phyloP scores from a whole-genome alignment of 30 jellyfish, hydroid and myxozoan genomes.

The Clytia hemisphaerica region DNA sequence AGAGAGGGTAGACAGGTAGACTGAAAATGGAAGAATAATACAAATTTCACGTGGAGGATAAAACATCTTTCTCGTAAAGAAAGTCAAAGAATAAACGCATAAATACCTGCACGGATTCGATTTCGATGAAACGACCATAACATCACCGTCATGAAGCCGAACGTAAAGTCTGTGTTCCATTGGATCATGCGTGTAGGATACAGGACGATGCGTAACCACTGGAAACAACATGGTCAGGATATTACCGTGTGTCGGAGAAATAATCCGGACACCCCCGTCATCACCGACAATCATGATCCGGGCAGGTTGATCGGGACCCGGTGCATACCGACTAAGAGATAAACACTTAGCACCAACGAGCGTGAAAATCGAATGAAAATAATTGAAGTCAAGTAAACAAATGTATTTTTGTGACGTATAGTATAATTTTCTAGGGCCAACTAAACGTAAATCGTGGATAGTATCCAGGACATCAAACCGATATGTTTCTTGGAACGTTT shows the following conservation, averaged over 20 bases:
- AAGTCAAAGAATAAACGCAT: too few species aligned
- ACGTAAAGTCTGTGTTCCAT: conserved; percentile 29
- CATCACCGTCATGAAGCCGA: conserved; percentile 38
- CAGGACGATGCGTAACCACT: conserved; percentile 32
- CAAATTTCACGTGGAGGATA: too few species aligned
- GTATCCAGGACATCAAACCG: conserved; percentile 63
- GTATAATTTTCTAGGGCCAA: conserved; percentile 24
- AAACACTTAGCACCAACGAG: conserved; percentile 52
- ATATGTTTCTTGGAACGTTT: conserved; percentile 71
- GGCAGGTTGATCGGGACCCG: conserved; percentile 24
- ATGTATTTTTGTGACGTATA: conserved; percentile 43
- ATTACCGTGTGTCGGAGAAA: conserved; percentile 88
- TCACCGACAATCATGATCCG: conserved; percentile 49
- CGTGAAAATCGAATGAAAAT: conserved; percentile 51
- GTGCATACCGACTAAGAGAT: conserved; percentile 15
- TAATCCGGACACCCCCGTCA: conserved; percentile 86
- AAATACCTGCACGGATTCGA: conserved; percentile 93
- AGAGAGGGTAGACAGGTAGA: too few species aligned
- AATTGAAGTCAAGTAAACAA: conserved; percentile 48
- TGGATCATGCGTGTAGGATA: conserved; percentile 48
- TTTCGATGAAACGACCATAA: conserved; percentile 62
- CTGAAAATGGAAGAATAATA: too few species aligned
- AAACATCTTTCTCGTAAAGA: too few species aligned
- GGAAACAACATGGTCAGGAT: conserved; percentile 70
- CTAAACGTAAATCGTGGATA: conserved; percentile 15